These are phyloP conservation scores for Buceros bicornis DNA, from an alignment of 2,797 vertebrate species.

Conservation along the genomic window DNA sequence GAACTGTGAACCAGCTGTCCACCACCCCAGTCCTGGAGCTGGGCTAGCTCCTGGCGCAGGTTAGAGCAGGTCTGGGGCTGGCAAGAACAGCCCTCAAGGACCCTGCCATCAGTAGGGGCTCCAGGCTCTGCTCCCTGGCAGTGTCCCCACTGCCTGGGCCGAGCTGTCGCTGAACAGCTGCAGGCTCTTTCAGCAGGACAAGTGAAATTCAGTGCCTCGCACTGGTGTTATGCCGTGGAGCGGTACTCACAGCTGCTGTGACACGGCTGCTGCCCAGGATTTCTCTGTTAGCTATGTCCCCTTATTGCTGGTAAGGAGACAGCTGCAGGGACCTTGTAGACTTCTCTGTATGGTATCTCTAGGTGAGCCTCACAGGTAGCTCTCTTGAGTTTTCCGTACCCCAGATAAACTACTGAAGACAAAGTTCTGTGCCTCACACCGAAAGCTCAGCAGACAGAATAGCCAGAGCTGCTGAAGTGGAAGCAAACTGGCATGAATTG, in stretches of 20 bases:
- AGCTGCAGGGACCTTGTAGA: not conserved
- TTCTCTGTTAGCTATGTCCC: not conserved
- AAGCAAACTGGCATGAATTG: not conserved
- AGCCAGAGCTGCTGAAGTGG: not conserved
- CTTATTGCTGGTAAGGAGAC: not conserved
- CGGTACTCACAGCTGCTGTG: not conserved
- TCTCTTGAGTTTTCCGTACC: not conserved
- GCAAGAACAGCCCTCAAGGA: not conserved
- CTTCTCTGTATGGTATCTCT: not conserved
- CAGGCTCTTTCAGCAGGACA: not conserved
- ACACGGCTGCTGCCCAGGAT: not conserved
- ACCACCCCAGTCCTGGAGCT: not conserved
- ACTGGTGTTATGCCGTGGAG: rapidly evolving
- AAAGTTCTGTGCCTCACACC: not conserved
- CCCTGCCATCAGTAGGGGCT: not conserved
- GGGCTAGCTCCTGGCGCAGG: not conserved
- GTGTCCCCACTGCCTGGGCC: not conserved
- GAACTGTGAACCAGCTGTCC: not conserved
- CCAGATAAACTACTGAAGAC: not conserved
- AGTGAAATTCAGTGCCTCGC: not conserved
- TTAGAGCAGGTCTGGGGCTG: not conserved
- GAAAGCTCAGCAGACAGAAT: not conserved
- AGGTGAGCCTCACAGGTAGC: rapidly evolving
- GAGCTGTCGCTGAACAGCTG: not conserved
- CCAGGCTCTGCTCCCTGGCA: not conserved